Conservation (phyloP, 2,888 invertebrate genomes). For the Keiferia lycopersicella region DNA sequence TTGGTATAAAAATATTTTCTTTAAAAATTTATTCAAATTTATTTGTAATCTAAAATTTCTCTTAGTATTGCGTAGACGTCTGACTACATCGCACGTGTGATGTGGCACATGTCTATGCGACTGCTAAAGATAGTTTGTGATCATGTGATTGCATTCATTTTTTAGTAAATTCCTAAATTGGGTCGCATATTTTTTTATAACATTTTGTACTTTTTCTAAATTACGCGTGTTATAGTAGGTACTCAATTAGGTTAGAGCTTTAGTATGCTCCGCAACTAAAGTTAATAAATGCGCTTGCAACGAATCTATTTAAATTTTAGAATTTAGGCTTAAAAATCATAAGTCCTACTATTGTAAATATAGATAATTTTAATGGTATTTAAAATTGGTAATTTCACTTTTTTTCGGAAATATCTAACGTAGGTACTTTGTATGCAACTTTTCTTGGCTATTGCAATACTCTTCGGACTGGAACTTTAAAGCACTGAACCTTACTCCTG, state of each 20-base stretch:
- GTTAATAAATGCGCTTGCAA: constrained; percentile 61
- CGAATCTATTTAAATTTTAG: constrained; percentile 61
- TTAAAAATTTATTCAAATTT: background rate
- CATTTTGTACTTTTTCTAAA: constrained; percentile 26
- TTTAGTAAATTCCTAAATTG: constrained; percentile 33
- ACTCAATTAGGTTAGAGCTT: constrained; percentile 46
- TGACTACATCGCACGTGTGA: constrained; percentile 73
- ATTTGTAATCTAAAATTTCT: background rate
- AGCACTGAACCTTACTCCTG: constrained; percentile 45
- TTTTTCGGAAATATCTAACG: constrained; percentile 41
- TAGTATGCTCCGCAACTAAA: constrained; percentile 53
- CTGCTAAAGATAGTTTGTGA: constrained; percentile 43
- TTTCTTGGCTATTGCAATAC: constrained; percentile 47
- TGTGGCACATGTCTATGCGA: constrained; percentile 79
- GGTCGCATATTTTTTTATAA: constrained; percentile 31
- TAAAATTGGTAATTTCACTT: constrained; percentile 73
- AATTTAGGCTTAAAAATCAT: constrained; percentile 50
- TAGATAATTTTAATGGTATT: constrained; percentile 67
- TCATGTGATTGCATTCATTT: constrained; percentile 4
- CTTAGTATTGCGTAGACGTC: constrained; percentile 73
- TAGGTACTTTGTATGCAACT: constrained; percentile 35
- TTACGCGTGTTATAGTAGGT: constrained; percentile 35
- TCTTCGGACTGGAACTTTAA: constrained; percentile 46
- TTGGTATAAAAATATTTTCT: background rate
- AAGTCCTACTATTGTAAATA: constrained; percentile 74